Evolutionary conservation across 1,140 invertebrate species (phyloP).

Genomic region (Caenorhabditis brenneri): DNA sequence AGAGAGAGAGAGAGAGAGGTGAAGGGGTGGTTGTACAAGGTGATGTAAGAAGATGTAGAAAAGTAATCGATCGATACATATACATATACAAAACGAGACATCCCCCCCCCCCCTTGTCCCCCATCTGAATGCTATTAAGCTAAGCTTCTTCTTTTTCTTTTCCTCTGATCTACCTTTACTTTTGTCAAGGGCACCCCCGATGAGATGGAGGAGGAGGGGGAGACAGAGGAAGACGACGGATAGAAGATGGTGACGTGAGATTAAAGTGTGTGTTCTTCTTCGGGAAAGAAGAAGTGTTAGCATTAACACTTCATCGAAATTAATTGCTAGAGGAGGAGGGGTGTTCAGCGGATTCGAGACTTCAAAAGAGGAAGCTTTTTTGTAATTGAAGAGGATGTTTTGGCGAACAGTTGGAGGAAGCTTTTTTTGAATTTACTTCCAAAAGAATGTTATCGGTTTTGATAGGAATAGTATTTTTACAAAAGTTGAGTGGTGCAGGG

Average conservation of each 20-base stretch:
- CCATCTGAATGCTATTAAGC: neutral
- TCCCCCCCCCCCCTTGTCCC: too few relatives aligned
- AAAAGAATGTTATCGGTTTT: too few relatives aligned
- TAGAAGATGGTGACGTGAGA: neutral
- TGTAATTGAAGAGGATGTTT: neutral
- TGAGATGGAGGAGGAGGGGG: neutral
- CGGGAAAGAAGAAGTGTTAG: neutral
- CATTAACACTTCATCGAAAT: too few relatives aligned
- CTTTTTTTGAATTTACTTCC: neutral
- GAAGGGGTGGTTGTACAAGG: neutral
- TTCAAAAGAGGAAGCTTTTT: neutral
- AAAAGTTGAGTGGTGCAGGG: too few relatives aligned
- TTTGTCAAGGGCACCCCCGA: neutral
- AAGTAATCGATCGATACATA: neutral
- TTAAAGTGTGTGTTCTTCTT: too few relatives aligned
- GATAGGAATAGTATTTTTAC: too few relatives aligned
- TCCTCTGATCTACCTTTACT: neutral
- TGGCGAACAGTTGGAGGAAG: neutral
- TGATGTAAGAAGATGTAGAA: neutral
- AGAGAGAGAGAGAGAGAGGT: too few relatives aligned
- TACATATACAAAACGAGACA: neutral
- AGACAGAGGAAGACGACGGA: neutral
- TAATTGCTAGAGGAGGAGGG: too few relatives aligned
- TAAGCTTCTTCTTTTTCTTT: neutral
- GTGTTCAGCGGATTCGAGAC: neutral